Evolutionary conservation across 1,140 invertebrate species (phyloP), one percentile per base, ranked within the genome.

Genomic region (Armadillidium nasatum): DNA sequence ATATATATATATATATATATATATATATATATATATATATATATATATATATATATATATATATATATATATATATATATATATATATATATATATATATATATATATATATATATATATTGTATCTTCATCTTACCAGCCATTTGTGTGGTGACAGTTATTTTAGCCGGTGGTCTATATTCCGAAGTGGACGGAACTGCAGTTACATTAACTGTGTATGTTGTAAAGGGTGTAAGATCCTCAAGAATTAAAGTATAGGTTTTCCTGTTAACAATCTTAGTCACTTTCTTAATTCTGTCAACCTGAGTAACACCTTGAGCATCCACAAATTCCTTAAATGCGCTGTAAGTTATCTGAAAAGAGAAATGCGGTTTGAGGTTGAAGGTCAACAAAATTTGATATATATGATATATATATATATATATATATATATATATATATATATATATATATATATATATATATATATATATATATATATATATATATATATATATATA

Each of bases 111-210:
- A 67, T 67, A 22, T n/a, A 67, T 67, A 67, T 22, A 19, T 13
- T 9, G 22, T n/a, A n/a, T n/a, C n/a, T 33, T 33, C 33, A 33
- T 33, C 33, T 33, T 33, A 85, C 84, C 84, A 0, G 94, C 95
- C 94, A 96, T 96, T 85, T 96, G 94, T 0, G 94, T 97, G 0
- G 94, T 97, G 0, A 96, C 94, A 0, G 92, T 95, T n/a, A 96
- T 95, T 84, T 94, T 94, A 0, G 94, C 93, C 0, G 94, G 94
- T 21, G 95, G 94, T 81, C 91, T 88, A 83, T 95, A 96, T 0
- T 89, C 89, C 73, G 90, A 88, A 82, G 96, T 93, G 44, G 90
- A 88, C 0, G 94, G 93, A 54, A 96, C 90, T 44, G 94, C 94
- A 83, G 93, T 95, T 7, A 97, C 93, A 83, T 97, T 96, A 0